Percentiles rank a stretch among this genome's conserved stretches.
Evolutionary conservation across 2,797 vertebrate species (phyloP).

Genomic region (Phylloscopus collybita): DNA sequence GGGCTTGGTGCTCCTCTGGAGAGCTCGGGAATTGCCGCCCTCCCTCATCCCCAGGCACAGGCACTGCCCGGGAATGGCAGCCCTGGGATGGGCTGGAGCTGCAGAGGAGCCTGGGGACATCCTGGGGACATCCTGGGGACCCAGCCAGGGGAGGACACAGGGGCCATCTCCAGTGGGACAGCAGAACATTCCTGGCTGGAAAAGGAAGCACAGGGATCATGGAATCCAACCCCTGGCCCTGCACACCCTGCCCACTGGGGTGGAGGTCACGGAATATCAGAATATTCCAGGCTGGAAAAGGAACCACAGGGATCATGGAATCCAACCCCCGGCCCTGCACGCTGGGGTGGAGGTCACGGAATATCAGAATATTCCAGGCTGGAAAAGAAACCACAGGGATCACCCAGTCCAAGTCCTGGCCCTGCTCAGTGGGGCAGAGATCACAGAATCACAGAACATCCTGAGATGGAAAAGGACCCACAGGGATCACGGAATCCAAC

Average conservation of each 20-base stretch:
- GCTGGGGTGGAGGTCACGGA: too few relatives aligned
- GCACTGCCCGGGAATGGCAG: background rate
- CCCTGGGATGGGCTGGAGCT: rapidly evolving
- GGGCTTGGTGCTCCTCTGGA: background rate
- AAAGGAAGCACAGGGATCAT: background rate
- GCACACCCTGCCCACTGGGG: too few relatives aligned
- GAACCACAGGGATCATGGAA: too few relatives aligned
- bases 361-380: too few relatives aligned
- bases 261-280: too few relatives aligned
- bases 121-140: too few relatives aligned
- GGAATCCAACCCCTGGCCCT: too few relatives aligned
- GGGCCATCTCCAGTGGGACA: background rate
- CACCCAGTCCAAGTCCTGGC: rapidly evolving
- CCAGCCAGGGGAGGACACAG: background rate
- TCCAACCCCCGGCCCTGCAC: too few relatives aligned
- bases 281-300: too few relatives aligned
- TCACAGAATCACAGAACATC: too few relatives aligned
- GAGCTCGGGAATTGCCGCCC: background rate
- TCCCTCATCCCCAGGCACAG: background rate
- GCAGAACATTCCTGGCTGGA: background rate
- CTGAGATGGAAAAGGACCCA: background rate
- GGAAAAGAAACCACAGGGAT: background rate
- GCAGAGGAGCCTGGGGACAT: background rate
- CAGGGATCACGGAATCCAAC: background rate
- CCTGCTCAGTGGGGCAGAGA: background rate